Percentiles rank a stretch among this genome's conserved stretches.
Conservation (phyloP, 2,113 vertebrate species). For the Grus americana region DNA sequence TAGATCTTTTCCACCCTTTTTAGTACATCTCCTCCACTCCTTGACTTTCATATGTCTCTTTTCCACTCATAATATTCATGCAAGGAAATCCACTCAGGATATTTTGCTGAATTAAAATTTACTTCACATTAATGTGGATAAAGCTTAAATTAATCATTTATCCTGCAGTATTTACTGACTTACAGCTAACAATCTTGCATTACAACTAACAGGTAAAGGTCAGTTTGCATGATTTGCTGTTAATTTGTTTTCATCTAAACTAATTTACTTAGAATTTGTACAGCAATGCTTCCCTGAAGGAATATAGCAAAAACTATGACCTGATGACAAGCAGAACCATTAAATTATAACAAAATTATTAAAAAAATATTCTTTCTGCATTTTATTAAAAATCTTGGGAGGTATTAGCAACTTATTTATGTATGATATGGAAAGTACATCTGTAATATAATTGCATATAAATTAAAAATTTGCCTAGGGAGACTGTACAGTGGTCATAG, state of each 20-base stretch:
- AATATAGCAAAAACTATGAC: background rate
- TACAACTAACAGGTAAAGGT: slow-evolving; percentile 43
- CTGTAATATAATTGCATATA: slow-evolving; percentile 9
- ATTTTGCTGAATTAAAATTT: slow-evolving; percentile 13
- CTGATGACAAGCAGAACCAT: background rate
- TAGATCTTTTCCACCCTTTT: background rate
- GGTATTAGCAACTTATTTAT: slow-evolving; percentile 24
- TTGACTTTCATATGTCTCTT: background rate
- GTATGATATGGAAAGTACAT: background rate
- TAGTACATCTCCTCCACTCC: background rate
- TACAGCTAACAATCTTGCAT: background rate
- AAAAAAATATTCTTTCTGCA: background rate
- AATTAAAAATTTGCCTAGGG: slow-evolving; percentile 19
- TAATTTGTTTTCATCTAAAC: slow-evolving; percentile 58
- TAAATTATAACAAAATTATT: slow-evolving; percentile 20
- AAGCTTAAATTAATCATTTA: slow-evolving; percentile 30
- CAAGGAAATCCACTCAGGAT: background rate
- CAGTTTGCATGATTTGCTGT: slow-evolving; percentile 11
- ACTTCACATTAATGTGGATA: background rate
- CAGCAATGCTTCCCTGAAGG: background rate
- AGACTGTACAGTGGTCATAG: slow-evolving; percentile 2
- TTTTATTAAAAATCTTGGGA: background rate
- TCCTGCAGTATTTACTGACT: slow-evolving; percentile 32
- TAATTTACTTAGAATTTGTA: slow-evolving; percentile 44
- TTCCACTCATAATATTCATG: background rate